Conservation (phyloP, 2,797 vertebrate species). For the Urocyon cinereoargenteus region DNA sequence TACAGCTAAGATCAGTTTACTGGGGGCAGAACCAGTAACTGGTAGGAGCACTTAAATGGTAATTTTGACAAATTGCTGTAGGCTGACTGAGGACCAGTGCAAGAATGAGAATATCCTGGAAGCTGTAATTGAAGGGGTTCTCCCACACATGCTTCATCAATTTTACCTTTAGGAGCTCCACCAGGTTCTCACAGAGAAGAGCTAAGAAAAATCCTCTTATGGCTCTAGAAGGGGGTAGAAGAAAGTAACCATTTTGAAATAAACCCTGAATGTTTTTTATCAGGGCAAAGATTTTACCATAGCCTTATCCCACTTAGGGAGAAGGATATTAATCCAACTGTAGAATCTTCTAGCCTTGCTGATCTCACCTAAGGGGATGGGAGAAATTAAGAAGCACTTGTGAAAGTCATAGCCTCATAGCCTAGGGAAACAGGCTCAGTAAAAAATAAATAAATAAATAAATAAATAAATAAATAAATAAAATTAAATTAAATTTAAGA, state of each 20-base stretch:
- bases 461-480: not conserved
- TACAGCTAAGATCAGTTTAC: not conserved
- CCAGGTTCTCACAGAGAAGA: not conserved
- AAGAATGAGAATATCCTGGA: not conserved
- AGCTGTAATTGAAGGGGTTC: not conserved
- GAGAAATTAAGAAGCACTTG: not conserved
- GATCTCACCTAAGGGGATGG: not conserved
- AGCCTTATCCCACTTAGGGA: not conserved
- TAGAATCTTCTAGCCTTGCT: not conserved
- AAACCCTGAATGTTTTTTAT: not conserved
- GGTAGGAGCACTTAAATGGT: not conserved
- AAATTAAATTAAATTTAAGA: not conserved
- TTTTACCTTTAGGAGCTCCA: not conserved
- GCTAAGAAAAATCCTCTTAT: not conserved
- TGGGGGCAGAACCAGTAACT: not conserved
- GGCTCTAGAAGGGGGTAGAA: not conserved
- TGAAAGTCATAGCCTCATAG: not conserved
- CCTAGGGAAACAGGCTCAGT: not conserved
- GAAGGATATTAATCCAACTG: not conserved
- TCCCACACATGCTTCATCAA: not conserved
- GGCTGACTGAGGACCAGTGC: not conserved
- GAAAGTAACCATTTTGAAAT: not conserved
- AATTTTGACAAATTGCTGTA: not conserved
- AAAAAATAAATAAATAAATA: not conserved
- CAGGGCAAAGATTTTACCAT: not conserved